A percentile compares a stretch with the other conserved stretches of the same genome.
These are phyloP conservation scores for Distichodus sexfasciatus DNA, from an alignment of 2,797 vertebrate species.

Conservation along the genomic window DNA sequence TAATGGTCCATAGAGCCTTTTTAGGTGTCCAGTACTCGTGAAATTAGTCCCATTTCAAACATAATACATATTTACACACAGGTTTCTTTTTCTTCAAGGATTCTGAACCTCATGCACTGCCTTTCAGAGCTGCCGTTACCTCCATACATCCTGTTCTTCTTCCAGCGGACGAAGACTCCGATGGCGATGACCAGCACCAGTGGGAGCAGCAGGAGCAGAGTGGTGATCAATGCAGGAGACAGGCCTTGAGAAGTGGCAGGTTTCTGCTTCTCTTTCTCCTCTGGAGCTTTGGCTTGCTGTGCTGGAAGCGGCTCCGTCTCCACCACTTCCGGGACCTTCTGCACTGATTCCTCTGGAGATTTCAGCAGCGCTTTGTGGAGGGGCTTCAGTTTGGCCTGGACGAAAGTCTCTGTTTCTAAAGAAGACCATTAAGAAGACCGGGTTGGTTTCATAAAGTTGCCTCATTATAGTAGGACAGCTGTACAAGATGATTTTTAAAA, in stretches of 20 bases:
- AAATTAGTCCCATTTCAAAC: no score
- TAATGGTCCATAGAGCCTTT: no score
- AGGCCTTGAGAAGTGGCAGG: constrained; percentile 64
- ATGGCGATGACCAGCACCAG: constrained; percentile 80
- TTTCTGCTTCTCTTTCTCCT: constrained; percentile 60
- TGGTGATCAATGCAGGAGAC: constrained; percentile 83
- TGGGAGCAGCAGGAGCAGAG: constrained; percentile 83
- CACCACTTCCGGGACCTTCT: constrained; percentile 52
- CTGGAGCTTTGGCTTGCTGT: constrained; percentile 43
- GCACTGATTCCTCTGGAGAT: constrained; percentile 2
- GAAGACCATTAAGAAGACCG: not conserved
- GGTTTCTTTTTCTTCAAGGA: no score
- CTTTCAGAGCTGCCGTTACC: constrained; percentile 54
- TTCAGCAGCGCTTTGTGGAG: constrained; percentile 63
- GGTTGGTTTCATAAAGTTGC: no score
- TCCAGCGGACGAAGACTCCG: constrained; percentile 87
- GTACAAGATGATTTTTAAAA: no score
- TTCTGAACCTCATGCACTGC: not conserved
- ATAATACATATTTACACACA: no score
- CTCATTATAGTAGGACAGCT: no score
- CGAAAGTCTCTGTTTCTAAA: constrained; percentile 79
- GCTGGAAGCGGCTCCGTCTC: constrained; percentile 56
- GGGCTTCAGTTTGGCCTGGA: constrained; percentile 79
- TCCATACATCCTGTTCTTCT: constrained; percentile 81
- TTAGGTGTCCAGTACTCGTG: no score